Evolutionary conservation across 2,113 vertebrate genomes (phyloP).

Genomic region (Paradoxurus hermaphroditus): DNA sequence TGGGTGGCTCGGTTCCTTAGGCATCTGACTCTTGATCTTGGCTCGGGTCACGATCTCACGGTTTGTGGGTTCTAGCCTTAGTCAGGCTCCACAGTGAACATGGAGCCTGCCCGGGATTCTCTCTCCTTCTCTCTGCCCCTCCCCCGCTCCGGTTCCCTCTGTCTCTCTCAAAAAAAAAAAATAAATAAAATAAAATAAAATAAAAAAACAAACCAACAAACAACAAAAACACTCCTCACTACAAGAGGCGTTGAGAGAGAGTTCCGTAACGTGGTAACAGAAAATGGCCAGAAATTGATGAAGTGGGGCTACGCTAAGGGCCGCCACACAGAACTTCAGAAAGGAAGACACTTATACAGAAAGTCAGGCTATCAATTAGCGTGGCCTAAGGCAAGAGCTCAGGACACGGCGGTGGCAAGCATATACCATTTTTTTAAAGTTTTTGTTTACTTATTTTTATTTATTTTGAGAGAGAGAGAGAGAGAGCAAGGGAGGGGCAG

Average conservation of each 20-base stretch:
- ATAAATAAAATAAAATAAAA: too few relatives aligned
- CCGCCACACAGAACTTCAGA: neutral
- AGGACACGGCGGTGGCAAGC: neutral
- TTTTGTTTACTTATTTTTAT: too few relatives aligned
- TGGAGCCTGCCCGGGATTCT: too few relatives aligned
- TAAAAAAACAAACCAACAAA: neutral
- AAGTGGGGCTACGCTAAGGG: neutral
- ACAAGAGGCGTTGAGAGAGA: neutral
- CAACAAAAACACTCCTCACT: neutral
- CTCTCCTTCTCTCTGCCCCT: too few relatives aligned
- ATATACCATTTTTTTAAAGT: neutral
- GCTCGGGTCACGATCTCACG: too few relatives aligned
- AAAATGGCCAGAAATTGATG: neutral
- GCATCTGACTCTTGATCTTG: too few relatives aligned
- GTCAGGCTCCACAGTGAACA: too few relatives aligned
- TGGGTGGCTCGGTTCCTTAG: too few relatives aligned
- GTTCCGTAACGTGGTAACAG: neutral
- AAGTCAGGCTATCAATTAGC: neutral
- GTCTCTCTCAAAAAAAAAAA: neutral
- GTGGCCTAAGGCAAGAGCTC: neutral
- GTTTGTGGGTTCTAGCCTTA: too few relatives aligned
- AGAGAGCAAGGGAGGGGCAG: too few relatives aligned
- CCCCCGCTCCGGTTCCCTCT: too few relatives aligned
- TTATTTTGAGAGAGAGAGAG: too few relatives aligned
- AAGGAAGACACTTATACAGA: neutral